Evolutionary conservation across 2,888 invertebrate genomes (phyloP), one percentile per base, ranked within the genome.

Genomic region (Sarcophaga variegata): DNA sequence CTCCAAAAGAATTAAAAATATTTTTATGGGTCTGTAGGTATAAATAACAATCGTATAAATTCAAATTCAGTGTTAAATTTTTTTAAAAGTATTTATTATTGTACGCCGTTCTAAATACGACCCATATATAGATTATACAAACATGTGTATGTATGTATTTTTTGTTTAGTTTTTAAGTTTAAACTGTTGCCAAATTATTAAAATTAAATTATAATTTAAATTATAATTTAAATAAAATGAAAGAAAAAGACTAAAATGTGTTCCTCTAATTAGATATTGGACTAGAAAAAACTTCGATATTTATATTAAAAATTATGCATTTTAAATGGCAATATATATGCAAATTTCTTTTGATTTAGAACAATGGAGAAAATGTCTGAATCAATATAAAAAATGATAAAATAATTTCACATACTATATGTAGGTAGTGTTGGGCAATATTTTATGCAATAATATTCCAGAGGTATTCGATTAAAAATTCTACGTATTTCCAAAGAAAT

Each of bases 171-270:
- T 87, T 85, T 89, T 91, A 91, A 90, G 91, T 91, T 90, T 87
- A 89, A 91, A 91, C 90, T 91, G 91, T 91, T 91, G 91, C 91
- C 91, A 91, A 91, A 91, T 91, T 86, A 81, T 81, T 84, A 81
- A 79, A 82, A 62, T 81, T 74, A 71, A 84, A 70, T 79, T 78
- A 76, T 85, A 77, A 83, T 88, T 83, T 82, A 83, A 81, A 85
- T 12, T 74, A 20, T 20, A 85, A 84, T 77, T 54, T 63, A 66
- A 47, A 59, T 17, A 70, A 45, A 47, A 85, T 37, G 1, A n/a
- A 67, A 45, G 47, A 63, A 81, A 59, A 81, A 64, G 22, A 62
- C 14, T 20, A 47, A 37, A 49, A 82, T 22, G 59, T 12, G 14
- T 47, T 20, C 20, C 62, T 5, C 47, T 70, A 45, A 27, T 2